Evolutionary conservation across 2,797 vertebrate species (phyloP).

Genomic region (Cryptoblepharus egeriae): DNA sequence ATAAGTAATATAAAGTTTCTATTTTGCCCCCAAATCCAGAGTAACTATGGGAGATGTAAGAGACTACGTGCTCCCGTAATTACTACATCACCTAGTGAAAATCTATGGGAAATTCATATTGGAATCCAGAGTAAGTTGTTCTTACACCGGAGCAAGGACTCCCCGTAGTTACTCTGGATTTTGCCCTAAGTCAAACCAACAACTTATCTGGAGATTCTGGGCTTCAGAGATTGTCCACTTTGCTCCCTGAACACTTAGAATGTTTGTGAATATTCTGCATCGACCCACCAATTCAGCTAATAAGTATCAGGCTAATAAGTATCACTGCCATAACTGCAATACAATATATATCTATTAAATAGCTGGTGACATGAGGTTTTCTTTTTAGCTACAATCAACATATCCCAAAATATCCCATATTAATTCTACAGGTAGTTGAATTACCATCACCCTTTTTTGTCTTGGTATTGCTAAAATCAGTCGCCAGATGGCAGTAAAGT

Average conservation of each 20-base stretch:
- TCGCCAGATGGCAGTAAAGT: slow-evolving; percentile 69
- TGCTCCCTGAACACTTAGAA: too few relatives aligned
- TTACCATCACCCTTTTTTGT: not conserved
- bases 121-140: too few relatives aligned
- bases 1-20: too few relatives aligned
- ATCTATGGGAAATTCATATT: too few relatives aligned
- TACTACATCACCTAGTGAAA: too few relatives aligned
- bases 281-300: not conserved
- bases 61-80: too few relatives aligned
- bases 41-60: too few relatives aligned
- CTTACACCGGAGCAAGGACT: too few relatives aligned
- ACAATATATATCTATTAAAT: too few relatives aligned
- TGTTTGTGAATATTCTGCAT: not conserved
- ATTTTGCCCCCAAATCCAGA: too few relatives aligned
- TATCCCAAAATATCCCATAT: not conserved
- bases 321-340: not conserved
- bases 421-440: accelerated
- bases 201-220: too few relatives aligned
- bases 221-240: not conserved
- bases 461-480: slow-evolving; percentile 35
- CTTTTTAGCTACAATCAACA: not conserved
- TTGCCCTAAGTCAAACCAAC: not conserved
- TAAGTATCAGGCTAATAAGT: not conserved
- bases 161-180: too few relatives aligned
- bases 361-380: not conserved